phyloP scores from a whole-genome alignment of 2,888 invertebrate genomes.

The Dryobota labecula region DNA sequence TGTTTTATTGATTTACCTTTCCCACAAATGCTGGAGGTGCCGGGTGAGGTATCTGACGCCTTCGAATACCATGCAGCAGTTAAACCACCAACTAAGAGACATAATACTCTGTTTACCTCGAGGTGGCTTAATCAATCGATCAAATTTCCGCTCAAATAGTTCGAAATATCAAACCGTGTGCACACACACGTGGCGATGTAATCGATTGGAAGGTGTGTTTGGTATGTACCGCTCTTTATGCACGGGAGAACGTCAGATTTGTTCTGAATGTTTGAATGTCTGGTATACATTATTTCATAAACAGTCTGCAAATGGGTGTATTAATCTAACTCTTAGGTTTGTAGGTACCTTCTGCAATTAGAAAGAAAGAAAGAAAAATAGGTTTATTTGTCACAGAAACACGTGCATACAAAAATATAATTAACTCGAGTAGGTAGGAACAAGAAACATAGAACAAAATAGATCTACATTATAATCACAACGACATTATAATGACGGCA shows the following conservation, averaged over 20 bases:
- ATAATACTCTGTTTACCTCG: not conserved
- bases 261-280: slow-evolving; percentile 3
- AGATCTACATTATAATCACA: too few species aligned
- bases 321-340: not conserved
- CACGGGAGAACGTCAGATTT: not conserved
- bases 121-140: not conserved
- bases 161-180: slow-evolving; percentile 22
- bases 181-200: slow-evolving; percentile 4
- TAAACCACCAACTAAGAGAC: not conserved
- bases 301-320: not conserved
- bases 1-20: too few species aligned
- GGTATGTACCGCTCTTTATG: not conserved
- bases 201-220: slow-evolving; percentile 28
- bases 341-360: not conserved
- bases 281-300: not conserved
- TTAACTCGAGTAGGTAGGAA: too few species aligned
- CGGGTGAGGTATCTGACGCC: too few species aligned
- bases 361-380: too few species aligned
- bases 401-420: too few species aligned
- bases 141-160: slow-evolving; percentile 4
- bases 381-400: too few species aligned
- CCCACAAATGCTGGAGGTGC: too few species aligned
- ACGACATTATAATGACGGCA: too few species aligned
- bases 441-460: too few species aligned
- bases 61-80: too few species aligned